phyloP scores from a whole-genome alignment of 2,888 invertebrate genomes.

The Abscondita cerata region DNA sequence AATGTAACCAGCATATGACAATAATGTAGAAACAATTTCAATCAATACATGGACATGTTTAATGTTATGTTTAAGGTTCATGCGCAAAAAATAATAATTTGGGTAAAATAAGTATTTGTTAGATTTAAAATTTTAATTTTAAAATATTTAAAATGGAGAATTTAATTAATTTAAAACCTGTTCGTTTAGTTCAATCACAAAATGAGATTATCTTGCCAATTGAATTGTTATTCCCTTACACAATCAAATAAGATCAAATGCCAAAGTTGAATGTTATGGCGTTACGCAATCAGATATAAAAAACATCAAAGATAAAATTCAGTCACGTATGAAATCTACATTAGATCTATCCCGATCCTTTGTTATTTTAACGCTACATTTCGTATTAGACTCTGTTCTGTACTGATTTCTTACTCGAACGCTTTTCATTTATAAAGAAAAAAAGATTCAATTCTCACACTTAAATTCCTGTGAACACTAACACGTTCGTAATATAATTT shows the following conservation, averaged over 20 bases:
- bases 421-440: conserved; percentile 11
- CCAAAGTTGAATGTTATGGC: conserved; percentile 16
- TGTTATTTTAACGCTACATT: conserved; percentile 32
- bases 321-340: conserved; percentile 29
- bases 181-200: too few species aligned
- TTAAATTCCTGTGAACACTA: conserved; percentile 2
- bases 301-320: conserved; percentile 29
- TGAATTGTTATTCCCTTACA: too few species aligned
- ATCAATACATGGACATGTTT: too few species aligned
- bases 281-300: conserved; percentile 22
- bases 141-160: too few species aligned
- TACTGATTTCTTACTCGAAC: conserved; percentile 13
- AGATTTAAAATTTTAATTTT: too few species aligned
- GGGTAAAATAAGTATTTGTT: too few species aligned
- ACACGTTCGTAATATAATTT: background rate
- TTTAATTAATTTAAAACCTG: too few species aligned
- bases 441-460: background rate
- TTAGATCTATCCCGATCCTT: conserved; percentile 22
- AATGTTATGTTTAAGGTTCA: too few species aligned
- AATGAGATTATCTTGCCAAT: too few species aligned
- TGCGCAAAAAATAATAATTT: too few species aligned
- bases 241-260: conserved; percentile 11
- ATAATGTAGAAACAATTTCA: too few species aligned
- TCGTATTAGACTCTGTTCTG: conserved; percentile 4
- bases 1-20: too few species aligned